phyloP scores from a whole-genome alignment of 2,797 vertebrate genomes.

The Pempheris klunzingeri region DNA sequence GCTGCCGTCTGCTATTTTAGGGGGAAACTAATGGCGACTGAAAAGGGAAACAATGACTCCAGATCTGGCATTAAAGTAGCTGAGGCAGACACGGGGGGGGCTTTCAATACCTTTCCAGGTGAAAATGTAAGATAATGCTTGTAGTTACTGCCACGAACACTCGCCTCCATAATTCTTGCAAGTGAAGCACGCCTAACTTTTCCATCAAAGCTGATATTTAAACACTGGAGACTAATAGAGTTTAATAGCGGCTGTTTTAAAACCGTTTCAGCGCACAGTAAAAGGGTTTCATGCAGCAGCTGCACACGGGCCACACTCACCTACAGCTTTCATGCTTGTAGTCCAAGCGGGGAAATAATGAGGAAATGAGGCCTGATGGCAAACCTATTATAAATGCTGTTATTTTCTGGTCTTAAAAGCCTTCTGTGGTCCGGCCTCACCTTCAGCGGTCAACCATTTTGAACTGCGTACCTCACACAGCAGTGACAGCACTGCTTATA shows the following conservation, averaged over 20 bases:
- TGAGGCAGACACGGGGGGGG: conserved; percentile 7
- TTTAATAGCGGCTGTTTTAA: conserved; percentile 56
- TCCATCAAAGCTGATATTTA: conserved; percentile 60
- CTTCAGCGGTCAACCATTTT: conserved; percentile 27
- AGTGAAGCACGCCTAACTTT: conserved; percentile 43
- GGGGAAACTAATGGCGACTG: conserved; percentile 51
- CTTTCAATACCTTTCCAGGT: conserved; percentile 59
- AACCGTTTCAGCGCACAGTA: conserved; percentile 12
- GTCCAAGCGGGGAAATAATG: conserved; percentile 26
- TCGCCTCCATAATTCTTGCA: conserved; percentile 32
- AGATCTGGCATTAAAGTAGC: conserved; percentile 38
- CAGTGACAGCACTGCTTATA: conserved; percentile 21
- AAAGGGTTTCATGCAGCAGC: conserved; percentile 32
- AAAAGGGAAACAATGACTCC: conserved; percentile 64
- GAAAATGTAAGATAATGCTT: conserved; percentile 69
- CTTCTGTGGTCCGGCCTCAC: too few relatives aligned
- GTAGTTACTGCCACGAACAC: conserved; percentile 39
- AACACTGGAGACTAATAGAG: conserved; percentile 41
- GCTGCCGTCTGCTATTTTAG: conserved; percentile 70
- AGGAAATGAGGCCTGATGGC: conserved; percentile 34
- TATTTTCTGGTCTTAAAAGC: conserved; percentile 31
- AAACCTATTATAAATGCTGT: conserved; percentile 35
- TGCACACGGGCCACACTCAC: conserved; percentile 30
- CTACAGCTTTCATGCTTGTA: not conserved
- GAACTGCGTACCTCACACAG: conserved; percentile 6